A percentile compares a stretch with the other conserved stretches of the same genome.
Conservation (phyloP, 1,140 invertebrate species). For the Trialeurodes vaporariorum region DNA sequence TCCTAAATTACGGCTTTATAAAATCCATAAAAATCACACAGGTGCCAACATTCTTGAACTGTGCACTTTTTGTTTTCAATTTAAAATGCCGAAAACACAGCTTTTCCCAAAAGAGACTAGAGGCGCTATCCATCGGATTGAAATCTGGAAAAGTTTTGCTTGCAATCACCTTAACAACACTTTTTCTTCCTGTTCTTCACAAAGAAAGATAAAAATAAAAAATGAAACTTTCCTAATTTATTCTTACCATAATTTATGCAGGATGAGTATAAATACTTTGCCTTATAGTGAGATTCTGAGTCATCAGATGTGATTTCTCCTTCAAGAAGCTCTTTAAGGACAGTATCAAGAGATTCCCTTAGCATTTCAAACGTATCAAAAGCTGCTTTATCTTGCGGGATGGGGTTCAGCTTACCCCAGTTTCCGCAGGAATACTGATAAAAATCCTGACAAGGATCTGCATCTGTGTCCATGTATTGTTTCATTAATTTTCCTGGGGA, state of each 20-base stretch:
- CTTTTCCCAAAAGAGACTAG: too few species aligned
- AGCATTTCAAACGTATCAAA: conserved; percentile 74
- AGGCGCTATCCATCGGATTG: too few species aligned
- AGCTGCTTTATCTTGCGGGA: conserved; percentile 68
- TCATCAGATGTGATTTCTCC: conserved; percentile 30
- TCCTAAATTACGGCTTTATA: too few species aligned
- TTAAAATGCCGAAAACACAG: too few species aligned
- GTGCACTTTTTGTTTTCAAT: too few species aligned
- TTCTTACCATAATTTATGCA: conserved; percentile 68
- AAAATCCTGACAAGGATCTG: conserved; percentile 82
- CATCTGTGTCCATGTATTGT: conserved; percentile 59
- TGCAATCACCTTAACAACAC: too few species aligned
- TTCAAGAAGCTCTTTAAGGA: conserved; percentile 53
- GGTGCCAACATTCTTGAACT: too few species aligned
- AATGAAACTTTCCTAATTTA: too few species aligned
- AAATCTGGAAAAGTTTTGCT: too few species aligned
- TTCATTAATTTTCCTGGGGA: conserved; percentile 42
- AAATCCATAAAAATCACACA: too few species aligned
- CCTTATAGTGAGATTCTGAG: conserved; percentile 49
- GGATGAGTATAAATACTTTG: conserved; percentile 66
- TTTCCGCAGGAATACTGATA: conserved; percentile 83
- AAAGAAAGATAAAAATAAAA: too few species aligned
- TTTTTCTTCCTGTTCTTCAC: too few species aligned
- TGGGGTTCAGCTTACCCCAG: conserved; percentile 69
- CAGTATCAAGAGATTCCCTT: conserved; percentile 56